These are phyloP conservation scores for Proisotoma minuta DNA, from an alignment of 2,888 invertebrate species.

Conservation along the genomic window DNA sequence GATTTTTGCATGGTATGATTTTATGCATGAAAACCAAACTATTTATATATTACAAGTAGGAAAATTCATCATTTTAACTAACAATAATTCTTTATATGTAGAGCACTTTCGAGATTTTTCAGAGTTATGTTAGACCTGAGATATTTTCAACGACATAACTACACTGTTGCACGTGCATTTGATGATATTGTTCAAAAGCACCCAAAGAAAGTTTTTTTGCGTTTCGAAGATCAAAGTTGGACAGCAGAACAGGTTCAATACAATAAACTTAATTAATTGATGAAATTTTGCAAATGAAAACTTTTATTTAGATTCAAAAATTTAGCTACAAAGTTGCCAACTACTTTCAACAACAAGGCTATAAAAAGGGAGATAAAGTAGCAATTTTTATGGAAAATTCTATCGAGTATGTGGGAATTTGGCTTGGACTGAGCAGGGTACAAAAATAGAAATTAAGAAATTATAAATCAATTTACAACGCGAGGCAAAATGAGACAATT, in stretches of 20 bases:
- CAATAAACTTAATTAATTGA: neutral
- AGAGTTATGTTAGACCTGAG: conserved; percentile 16
- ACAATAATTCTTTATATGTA: conserved; percentile 1
- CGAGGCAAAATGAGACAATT: neutral
- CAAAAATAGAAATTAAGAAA: neutral
- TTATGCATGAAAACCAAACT: too few relatives aligned
- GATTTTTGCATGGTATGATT: too few relatives aligned
- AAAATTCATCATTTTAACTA: neutral
- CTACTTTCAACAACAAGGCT: conserved; percentile 63
- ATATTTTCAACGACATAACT: conserved; percentile 22
- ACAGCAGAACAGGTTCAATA: conserved; percentile 51
- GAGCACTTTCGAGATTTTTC: conserved; percentile 21
- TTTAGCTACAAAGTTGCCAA: conserved; percentile 79
- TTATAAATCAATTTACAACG: neutral
- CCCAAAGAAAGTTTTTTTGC: conserved; percentile 76
- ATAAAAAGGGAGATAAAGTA: conserved; percentile 80
- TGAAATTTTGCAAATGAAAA: neutral
- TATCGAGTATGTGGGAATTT: conserved; percentile 83
- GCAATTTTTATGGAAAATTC: conserved; percentile 89
- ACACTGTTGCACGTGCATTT: conserved; percentile 24
- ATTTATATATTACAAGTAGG: neutral
- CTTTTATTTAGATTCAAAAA: conserved; percentile 65
- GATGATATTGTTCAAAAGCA: conserved; percentile 63
- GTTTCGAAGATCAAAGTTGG: conserved; percentile 77
- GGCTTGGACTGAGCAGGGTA: conserved; percentile 69